Percentiles rank a stretch among this genome's conserved stretches.
phyloP scores from a whole-genome alignment of 2,113 vertebrate species.

The Calyptomena viridis region DNA sequence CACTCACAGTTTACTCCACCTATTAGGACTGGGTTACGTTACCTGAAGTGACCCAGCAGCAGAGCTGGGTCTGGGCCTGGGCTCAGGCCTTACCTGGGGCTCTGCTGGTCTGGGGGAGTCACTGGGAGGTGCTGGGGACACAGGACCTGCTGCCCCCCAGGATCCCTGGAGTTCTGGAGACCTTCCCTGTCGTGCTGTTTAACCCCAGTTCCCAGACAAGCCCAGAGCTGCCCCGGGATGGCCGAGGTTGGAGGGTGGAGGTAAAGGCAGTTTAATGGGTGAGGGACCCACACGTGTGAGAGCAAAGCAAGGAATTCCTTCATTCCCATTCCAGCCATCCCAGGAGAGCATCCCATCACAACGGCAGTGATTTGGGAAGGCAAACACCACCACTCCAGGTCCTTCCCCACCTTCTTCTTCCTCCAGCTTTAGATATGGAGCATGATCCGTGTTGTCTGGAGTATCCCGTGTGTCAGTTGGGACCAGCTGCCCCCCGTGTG shows the following conservation, averaged over 20 bases:
- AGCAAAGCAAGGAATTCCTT: not conserved
- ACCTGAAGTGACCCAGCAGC: no score
- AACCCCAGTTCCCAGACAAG: not conserved
- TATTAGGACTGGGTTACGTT: no score
- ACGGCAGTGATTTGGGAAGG: not conserved
- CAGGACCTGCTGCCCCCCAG: not conserved
- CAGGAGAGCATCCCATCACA: not conserved
- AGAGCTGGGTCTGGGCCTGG: no score
- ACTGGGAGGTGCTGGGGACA: not conserved
- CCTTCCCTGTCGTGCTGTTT: not conserved
- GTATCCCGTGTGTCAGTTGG: not conserved
- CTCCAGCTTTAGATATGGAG: not conserved
- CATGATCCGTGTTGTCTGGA: not conserved
- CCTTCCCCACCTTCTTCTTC: not conserved
- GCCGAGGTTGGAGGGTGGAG: no score
- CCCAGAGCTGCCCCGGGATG: no score
- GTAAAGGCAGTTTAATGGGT: not conserved
- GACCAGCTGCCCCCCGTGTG: not conserved
- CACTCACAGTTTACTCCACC: not conserved
- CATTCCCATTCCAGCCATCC: not conserved
- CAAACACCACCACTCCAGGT: not conserved
- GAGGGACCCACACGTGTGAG: not conserved
- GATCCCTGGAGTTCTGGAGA: not conserved
- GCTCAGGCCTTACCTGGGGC: not conserved
- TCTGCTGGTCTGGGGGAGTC: not conserved